Evolutionary conservation across 1,140 invertebrate genomes (phyloP), one percentile per base, ranked within the genome.

Genomic region (Euura lappo): DNA sequence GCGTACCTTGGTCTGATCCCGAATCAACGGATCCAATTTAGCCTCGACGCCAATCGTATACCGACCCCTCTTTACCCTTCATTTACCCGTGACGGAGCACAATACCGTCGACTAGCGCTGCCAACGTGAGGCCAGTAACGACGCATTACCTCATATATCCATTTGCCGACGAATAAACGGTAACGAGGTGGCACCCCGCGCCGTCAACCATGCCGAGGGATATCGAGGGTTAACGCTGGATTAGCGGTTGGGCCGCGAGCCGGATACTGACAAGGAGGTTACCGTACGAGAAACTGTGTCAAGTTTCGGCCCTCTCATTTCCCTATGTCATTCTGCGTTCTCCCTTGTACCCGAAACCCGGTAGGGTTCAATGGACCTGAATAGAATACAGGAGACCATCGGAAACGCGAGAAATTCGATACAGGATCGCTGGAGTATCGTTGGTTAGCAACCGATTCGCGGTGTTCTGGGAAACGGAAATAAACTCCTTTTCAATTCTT

Each of bases 61-160:
- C 51, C 51, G 51, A n/a, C 51, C 51, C 51, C 51, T 60, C 51
- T 60, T 60, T 60, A 60, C 51, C 51, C 51, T 60, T 60, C 51
- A 60, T 60, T 60, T 60, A 60, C 51, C 51, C 51, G 51, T 60
- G 51, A 60, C 13, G 51, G 51, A 60, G 51, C 51, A 60, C 51
- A 60, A 60, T 60, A 60, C 51, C 51, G 8, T 60, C 51, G 51
- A 60, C 51, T 60, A 60, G 3, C 51, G 51, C 3, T 60, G 51
- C 51, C 51, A n/a, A 60, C 51, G 51, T 60, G 51, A 60, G 51
- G 51, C 51, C 51, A 60, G 51, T 60, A 60, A 60, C 51, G 51
- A 60, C 51, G 51, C 51, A 60, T 60, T 60, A 60, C 51, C 51
- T 60, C 13, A 60, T 60, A 60, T 60, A 60, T 60, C 51, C 10